phyloP scores from a whole-genome alignment of 2,797 vertebrate genomes.

The Sphenodon punctatus region DNA sequence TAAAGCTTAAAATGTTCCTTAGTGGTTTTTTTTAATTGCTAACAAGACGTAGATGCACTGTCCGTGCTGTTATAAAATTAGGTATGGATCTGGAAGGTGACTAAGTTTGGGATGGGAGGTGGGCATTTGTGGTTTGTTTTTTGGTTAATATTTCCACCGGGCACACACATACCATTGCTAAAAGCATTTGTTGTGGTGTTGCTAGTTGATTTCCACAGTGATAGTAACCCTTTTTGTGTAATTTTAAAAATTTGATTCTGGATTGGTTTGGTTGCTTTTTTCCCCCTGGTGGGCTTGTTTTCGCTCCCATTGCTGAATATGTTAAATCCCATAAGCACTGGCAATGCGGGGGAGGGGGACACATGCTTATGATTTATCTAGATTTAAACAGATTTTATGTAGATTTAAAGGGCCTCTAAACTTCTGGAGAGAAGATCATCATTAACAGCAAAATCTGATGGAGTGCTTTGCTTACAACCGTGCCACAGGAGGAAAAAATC shows the following conservation, averaged over 20 bases:
- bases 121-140: background rate
- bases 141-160: background rate
- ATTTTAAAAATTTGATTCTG: background rate
- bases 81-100: background rate
- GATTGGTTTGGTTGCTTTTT: background rate
- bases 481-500: constrained; percentile 33
- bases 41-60: background rate
- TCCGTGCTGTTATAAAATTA: background rate
- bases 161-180: constrained; percentile 19
- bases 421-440: constrained; percentile 9
- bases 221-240: background rate
- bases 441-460: constrained; percentile 41
- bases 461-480: constrained; percentile 23
- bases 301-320: background rate
- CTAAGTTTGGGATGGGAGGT: background rate
- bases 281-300: constrained; percentile 20
- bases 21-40: background rate
- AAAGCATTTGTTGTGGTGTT: background rate
- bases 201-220: background rate
- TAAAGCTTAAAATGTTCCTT: background rate
- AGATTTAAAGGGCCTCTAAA: constrained; percentile 52
- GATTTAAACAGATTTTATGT: constrained; percentile 49
- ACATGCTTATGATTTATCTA: constrained; percentile 24
- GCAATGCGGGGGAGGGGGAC: constrained; percentile 18
- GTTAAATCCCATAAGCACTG: background rate